phyloP scores from a whole-genome alignment of 2,797 vertebrate species.

The Tamandua tetradactyla region DNA sequence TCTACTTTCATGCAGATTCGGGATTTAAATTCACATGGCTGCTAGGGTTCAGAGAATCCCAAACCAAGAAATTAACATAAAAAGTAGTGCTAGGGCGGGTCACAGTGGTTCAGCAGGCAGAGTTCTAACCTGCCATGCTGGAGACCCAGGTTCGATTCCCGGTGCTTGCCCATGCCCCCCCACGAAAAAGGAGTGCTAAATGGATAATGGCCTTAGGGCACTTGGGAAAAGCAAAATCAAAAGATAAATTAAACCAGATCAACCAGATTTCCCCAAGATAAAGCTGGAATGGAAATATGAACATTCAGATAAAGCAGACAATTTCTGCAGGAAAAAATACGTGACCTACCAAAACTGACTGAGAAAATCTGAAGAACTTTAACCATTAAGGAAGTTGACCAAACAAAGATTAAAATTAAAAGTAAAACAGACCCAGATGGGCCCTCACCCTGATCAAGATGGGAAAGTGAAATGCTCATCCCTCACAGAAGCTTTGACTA shows the following conservation, averaged over 20 bases:
- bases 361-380: background rate
- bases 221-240: background rate
- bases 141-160: too few relatives aligned
- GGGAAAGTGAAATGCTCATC: too few relatives aligned
- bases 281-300: background rate
- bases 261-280: background rate
- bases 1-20: background rate
- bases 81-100: background rate
- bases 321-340: background rate
- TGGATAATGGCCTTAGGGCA: background rate
- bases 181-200: background rate
- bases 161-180: too few relatives aligned
- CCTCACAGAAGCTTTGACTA: too few relatives aligned
- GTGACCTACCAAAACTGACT: background rate
- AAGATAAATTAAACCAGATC: constrained; percentile 35
- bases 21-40: background rate
- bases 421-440: background rate
- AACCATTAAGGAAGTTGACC: background rate
- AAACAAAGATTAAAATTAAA: background rate
- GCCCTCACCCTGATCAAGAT: background rate
- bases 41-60: background rate
- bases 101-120: too few relatives aligned
- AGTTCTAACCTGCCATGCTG: too few relatives aligned
- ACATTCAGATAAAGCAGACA: background rate
- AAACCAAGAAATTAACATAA: background rate